Conservation (phyloP, 2,797 vertebrate species). For the Ispidina picta region DNA sequence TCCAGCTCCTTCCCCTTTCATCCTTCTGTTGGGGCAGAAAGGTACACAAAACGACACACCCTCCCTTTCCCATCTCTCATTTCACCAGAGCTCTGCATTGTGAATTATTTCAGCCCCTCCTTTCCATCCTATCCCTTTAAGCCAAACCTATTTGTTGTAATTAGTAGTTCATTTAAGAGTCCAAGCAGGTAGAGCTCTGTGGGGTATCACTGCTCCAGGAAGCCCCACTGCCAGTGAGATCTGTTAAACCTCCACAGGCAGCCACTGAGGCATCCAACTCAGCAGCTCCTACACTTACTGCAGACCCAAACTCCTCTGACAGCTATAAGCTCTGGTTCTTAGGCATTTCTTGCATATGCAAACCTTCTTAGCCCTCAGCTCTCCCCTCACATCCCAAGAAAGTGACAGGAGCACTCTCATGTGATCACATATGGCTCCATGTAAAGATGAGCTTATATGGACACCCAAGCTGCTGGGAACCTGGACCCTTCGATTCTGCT, state of each 20-base stretch:
- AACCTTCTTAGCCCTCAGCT: neutral
- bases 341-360: neutral
- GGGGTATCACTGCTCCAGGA: neutral
- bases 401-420: rapidly evolving
- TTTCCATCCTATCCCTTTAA: neutral
- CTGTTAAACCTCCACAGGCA: neutral
- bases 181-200: rapidly evolving
- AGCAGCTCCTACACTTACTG: neutral
- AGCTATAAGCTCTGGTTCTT: neutral
- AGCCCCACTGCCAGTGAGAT: neutral
- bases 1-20: neutral
- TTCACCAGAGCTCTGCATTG: neutral
- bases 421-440: rapidly evolving
- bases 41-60: rapidly evolving
- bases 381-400: neutral
- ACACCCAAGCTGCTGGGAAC: neutral
- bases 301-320: neutral
- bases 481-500: neutral
- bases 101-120: neutral
- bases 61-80: neutral
- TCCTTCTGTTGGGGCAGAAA: neutral
- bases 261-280: neutral
- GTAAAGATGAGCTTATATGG: neutral
- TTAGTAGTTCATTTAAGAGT: neutral
- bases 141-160: neutral